Evolutionary conservation across 2,888 invertebrate genomes (phyloP).

Genomic region (Dryobotodes eremita): DNA sequence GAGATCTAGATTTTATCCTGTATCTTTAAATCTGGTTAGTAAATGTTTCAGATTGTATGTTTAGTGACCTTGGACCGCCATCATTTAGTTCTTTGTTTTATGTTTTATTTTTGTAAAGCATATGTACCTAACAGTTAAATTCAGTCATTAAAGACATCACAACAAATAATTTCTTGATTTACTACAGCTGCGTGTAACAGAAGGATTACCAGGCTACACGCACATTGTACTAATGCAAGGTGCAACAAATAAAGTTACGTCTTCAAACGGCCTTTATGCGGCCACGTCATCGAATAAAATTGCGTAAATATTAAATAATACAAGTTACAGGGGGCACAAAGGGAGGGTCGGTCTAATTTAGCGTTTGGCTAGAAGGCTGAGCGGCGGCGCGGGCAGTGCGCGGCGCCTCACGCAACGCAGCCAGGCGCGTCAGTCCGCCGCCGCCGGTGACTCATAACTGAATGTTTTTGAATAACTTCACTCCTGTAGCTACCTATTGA

Average conservation of each 20-base stretch:
- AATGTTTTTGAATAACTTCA: constrained; percentile 49
- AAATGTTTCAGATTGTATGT: background rate
- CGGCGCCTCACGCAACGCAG: constrained; percentile 70
- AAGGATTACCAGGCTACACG: background rate
- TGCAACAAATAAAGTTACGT: constrained; percentile 1
- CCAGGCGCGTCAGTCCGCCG: constrained; percentile 61
- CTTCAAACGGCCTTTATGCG: background rate
- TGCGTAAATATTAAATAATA: constrained; percentile 70
- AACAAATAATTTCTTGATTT: background rate
- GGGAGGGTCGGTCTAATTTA: constrained; percentile 63
- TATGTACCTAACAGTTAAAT: background rate
- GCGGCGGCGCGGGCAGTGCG: constrained; percentile 19
- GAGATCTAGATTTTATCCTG: background rate
- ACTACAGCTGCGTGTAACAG: background rate
- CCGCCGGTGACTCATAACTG: constrained; percentile 66
- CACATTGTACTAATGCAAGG: background rate
- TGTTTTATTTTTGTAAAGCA: background rate
- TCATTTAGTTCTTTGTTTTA: background rate
- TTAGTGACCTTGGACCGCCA: background rate
- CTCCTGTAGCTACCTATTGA: background rate
- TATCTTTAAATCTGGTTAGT: background rate
- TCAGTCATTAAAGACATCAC: background rate
- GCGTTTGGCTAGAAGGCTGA: constrained; percentile 53
- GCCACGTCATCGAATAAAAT: constrained; percentile 44
- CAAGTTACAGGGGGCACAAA: constrained; percentile 39